Evolutionary conservation across 2,797 vertebrate species (phyloP).

Genomic region (Todus mexicanus): DNA sequence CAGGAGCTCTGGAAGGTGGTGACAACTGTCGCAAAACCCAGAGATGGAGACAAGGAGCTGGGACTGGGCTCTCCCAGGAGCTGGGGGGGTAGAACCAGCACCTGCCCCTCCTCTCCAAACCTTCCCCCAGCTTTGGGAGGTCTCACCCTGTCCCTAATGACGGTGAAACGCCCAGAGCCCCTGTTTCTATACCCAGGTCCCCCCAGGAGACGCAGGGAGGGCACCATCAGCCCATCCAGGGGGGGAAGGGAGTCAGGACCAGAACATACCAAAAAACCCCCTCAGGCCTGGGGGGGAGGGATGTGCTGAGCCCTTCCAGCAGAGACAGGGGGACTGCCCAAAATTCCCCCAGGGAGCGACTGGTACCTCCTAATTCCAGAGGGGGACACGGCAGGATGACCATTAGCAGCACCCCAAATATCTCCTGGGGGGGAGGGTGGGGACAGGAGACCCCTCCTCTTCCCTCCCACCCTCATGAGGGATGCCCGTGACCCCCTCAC

Average conservation of each 20-base stretch:
- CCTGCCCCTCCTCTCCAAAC: no score
- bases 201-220: background rate
- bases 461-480: background rate
- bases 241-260: no score
- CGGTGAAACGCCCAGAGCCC: fast-evolving
- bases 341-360: background rate
- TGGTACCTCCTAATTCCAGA: background rate
- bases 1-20: background rate
- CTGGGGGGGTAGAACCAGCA: background rate
- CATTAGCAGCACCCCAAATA: no score
- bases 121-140: background rate
- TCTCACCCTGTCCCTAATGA: background rate
- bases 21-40: background rate
- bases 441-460: background rate
- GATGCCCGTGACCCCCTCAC: background rate
- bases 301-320: background rate
- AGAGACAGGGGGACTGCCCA: background rate
- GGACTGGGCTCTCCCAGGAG: background rate
- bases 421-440: background rate
- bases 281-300: background rate
- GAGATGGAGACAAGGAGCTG: no score
- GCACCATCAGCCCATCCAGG: background rate
- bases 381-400: background rate
- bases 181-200: fast-evolving
- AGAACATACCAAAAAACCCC: background rate